Base-by-base conservation (phyloP, 2,113 vertebrate species). In the Illadopsis cleaveri region DNA sequence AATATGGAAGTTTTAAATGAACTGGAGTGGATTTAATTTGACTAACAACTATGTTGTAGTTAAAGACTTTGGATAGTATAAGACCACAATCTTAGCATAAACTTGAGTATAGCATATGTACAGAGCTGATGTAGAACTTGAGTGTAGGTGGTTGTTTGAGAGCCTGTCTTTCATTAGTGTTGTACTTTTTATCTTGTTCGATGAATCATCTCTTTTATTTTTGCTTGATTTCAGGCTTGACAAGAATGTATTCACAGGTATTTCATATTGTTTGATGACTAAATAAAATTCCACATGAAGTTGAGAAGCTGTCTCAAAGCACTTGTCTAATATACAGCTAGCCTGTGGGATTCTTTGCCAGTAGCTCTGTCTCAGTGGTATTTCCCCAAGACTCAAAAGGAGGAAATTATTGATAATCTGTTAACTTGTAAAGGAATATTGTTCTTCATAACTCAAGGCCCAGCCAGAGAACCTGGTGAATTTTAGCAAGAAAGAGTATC, bases 191-290 rank as follows among this genome's bases (percentile, higher is more conserved):
- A 64, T 87, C 73, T 78, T 64, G 12, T 37, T 75, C 40, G 73
- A 28, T 96, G 93, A 96, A 42, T 95, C 71, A 90, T 87, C 31
- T 65, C 10, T 83, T 50, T 60, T 60, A 58, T 72, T 60, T 78
- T 86, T 61, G 8, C 44, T 86, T 56, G 17, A 79, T 76, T 93
- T 87, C 31, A 76, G 62, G 79, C 62, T 80, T 50, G 65, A 30
- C 53, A 72, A 50, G 64, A 85, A 82, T 57, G 66, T 38, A 27
- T 82, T 91, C 33, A 28, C 50, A 68, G 78, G 22, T 91, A 57
- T 68, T 91, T 70, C 31, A 21, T 35, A 6, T 65, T 82, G 57
- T 62, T 88, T 89, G 68, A 82, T 61, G 60, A 90, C 75, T 69
- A 69, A 91, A 53, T 57, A 73, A 82, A 87, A 82, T 42, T 76